Evolutionary conservation across 2,888 invertebrate species (phyloP).

Genomic region (Sesia apiformis): DNA sequence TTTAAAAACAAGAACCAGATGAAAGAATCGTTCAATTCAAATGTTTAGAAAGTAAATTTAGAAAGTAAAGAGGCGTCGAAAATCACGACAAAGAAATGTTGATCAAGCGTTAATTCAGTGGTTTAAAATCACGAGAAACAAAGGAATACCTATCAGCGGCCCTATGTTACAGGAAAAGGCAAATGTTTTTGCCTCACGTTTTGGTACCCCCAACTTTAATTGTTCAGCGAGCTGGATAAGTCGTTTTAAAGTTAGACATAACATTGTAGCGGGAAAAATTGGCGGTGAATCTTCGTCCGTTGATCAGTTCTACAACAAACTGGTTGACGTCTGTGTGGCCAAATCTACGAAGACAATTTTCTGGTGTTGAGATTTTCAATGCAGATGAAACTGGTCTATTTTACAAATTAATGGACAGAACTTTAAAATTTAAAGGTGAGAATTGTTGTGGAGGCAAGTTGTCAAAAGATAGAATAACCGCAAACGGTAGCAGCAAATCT

Average conservation of each 20-base stretch:
- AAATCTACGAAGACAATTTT: too few relatives aligned
- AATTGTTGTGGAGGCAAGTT: slow-evolving; percentile 13
- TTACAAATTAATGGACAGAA: slow-evolving; percentile 13
- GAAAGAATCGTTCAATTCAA: slow-evolving; percentile 12
- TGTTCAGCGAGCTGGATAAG: not conserved
- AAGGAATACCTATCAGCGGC: slow-evolving; percentile 9
- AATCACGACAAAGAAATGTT: slow-evolving; percentile 9
- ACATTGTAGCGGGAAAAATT: too few relatives aligned
- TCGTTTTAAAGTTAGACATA: not conserved
- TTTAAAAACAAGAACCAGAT: slow-evolving; percentile 13
- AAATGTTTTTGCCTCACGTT: not conserved
- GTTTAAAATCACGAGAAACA: slow-evolving; percentile 12
- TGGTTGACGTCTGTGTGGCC: too few relatives aligned
- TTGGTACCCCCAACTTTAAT: not conserved
- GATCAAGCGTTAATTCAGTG: slow-evolving; percentile 13
- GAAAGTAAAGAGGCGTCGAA: slow-evolving; percentile 14
- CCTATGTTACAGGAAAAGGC: not conserved
- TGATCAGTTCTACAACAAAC: slow-evolving; percentile 6
- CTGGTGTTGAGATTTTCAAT: not conserved
- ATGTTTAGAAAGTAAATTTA: too few relatives aligned
- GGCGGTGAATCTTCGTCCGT: slow-evolving; percentile 2
- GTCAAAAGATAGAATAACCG: slow-evolving; percentile 11
- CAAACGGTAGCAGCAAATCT: not conserved
- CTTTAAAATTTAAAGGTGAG: slow-evolving; percentile 15
- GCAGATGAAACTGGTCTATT: slow-evolving; percentile 7